Base-by-base conservation (phyloP, 2,888 invertebrate species). In the Ornithoptera priamus region DNA sequence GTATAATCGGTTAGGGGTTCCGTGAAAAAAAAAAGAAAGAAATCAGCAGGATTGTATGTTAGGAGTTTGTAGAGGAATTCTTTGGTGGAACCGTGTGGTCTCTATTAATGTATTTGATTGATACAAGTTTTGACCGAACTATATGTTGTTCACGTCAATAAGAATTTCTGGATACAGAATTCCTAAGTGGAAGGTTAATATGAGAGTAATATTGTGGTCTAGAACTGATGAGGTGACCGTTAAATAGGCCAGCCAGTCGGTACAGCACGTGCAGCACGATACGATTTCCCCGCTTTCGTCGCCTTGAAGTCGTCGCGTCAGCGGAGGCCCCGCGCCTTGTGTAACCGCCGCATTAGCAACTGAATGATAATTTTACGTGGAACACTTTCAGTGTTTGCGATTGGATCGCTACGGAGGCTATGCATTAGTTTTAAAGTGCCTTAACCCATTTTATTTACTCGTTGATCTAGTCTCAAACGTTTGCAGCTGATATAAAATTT, bases 251-350 rank as follows among this genome's bases (percentile, higher is more conserved):
- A 39, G 50, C 15, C 50, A 18, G 50, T 50, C 50, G 18, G 15
- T 18, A 50, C 50, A 18, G 50, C n/a, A 63, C 63, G 30, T 50
- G 62, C 24, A 5, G 17, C 17, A 4, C 22, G 65, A 53, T 67
- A 60, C 72, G 74, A 73, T 73, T 74, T 73, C 73, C 69, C 74
- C 67, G 68, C 73, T 72, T 75, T 75, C 74, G 71, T 72, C 72
- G 70, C 73, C 72, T 73, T 73, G 72, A 70, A 67, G 58, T 62
- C 30, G 61, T 62, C 30, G 70, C 57, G 65, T 56, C 65, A 65
- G 58, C 66, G 20, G 39, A 63, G 65, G 57, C 65, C 61, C 59
- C 46, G 62, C 61, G 67, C 58, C 53, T 62, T 66, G 58, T 62
- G 58, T 65, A 39, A 58, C 42, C 42, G 56, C 39, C 30, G 58